Conservation (phyloP, 2,888 invertebrate species). For the Drosophila borealis region DNA sequence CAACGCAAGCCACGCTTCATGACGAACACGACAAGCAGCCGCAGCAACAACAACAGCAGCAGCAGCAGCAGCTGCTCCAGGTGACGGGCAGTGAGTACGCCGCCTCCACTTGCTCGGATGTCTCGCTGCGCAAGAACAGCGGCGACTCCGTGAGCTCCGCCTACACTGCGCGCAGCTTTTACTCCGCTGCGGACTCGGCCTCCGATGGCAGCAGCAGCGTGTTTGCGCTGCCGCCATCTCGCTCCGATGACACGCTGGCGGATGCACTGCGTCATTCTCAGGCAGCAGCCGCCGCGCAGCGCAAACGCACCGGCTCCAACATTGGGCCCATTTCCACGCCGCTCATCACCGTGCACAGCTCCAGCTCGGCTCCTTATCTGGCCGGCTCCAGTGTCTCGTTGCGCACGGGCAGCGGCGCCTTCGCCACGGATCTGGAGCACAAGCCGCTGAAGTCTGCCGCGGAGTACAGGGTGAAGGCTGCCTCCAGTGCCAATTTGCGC, state of each 20-base stretch:
- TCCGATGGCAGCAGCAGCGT: conserved; percentile 66
- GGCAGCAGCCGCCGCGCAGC: conserved; percentile 86
- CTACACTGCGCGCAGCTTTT: conserved; percentile 85
- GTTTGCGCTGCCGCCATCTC: conserved; percentile 89
- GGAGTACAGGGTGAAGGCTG: conserved; percentile 58
- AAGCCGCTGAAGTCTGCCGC: conserved; percentile 62
- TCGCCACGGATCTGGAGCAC: conserved; percentile 67
- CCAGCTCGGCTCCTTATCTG: conserved; percentile 88
- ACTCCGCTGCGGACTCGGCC: conserved; percentile 80
- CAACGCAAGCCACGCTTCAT: conserved; percentile 17
- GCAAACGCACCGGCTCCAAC: conserved; percentile 87
- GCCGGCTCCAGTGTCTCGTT: conserved; percentile 82
- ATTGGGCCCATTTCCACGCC: conserved; percentile 67
- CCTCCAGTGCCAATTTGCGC: conserved; percentile 83
- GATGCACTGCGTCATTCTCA: conserved; percentile 85
- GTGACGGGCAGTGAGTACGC: conserved; percentile 51
- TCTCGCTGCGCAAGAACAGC: conserved; percentile 86
- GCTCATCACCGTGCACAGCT: conserved; percentile 74
- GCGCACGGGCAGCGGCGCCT: conserved; percentile 57
- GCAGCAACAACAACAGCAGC: conserved; percentile 4
- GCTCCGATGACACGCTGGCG: conserved; percentile 91
- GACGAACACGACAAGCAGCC: conserved; percentile 33
- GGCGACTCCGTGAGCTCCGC: conserved; percentile 86
- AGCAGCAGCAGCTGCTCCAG: conserved; percentile 66
- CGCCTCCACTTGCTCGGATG: conserved; percentile 79